Conservation (phyloP, 2,797 vertebrate genomes). For the Neosilurus hyrtlii region DNA sequence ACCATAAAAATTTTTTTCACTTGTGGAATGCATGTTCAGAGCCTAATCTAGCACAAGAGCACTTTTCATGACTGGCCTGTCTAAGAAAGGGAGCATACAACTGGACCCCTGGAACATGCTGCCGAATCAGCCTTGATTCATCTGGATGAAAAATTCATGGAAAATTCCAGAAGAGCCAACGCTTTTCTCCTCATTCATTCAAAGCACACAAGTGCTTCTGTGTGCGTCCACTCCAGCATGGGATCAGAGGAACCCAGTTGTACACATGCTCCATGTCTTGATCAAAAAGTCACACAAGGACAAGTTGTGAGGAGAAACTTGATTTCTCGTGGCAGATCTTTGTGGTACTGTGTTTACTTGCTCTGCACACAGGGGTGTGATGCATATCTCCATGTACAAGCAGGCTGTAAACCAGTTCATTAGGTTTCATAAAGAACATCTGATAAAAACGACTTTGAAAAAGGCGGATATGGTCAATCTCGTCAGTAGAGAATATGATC, state of each 20-base stretch:
- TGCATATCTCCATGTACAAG: neutral
- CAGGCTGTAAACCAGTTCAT: neutral
- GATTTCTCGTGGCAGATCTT: neutral
- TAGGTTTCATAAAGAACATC: neutral
- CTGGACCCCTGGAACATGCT: slow-evolving; percentile 43
- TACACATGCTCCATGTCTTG: neutral
- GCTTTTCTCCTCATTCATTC: slow-evolving; percentile 54
- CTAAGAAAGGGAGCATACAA: slow-evolving; percentile 19
- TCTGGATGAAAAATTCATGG: slow-evolving; percentile 43
- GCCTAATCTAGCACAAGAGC: slow-evolving; percentile 55
- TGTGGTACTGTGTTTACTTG: neutral
- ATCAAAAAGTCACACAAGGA: slow-evolving; percentile 38
- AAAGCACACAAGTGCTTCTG: slow-evolving; percentile 63
- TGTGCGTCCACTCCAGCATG: slow-evolving; percentile 46
- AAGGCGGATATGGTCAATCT: neutral
- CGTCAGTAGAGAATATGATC: neutral
- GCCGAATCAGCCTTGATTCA: slow-evolving; percentile 48
- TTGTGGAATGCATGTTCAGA: slow-evolving; percentile 48
- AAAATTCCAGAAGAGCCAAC: slow-evolving; percentile 59
- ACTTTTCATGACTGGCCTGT: slow-evolving; percentile 49
- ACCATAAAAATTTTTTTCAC: slow-evolving; percentile 56
- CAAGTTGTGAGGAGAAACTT: neutral
- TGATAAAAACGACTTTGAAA: neutral
- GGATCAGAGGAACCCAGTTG: neutral
- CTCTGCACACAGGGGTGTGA: neutral